Evolutionary conservation across 2,113 vertebrate species (phyloP).

Genomic region (Oceanites oceanicus): DNA sequence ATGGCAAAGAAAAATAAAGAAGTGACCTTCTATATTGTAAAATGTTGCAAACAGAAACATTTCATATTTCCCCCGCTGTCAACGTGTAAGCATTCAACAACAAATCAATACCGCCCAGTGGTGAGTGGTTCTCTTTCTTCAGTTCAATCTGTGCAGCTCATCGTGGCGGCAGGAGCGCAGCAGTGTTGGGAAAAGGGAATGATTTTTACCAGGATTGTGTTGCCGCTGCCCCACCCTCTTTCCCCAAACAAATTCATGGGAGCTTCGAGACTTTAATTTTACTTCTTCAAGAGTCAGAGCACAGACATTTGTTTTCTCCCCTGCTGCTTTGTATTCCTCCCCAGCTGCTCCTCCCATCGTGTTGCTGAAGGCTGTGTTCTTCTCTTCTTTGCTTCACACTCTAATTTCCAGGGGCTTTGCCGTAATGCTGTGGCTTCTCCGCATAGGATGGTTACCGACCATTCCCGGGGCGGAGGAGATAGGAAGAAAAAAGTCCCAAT

Average conservation of each 20-base stretch:
- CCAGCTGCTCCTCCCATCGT: background rate
- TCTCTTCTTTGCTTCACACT: background rate
- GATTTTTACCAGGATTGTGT: background rate
- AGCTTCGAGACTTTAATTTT: background rate
- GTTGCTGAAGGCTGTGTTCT: background rate
- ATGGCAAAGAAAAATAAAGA: background rate
- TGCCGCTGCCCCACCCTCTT: background rate
- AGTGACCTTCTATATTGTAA: background rate
- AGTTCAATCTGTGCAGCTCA: background rate
- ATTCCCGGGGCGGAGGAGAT: background rate
- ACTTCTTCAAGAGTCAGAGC: background rate
- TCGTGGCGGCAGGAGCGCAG: background rate
- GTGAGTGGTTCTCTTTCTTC: background rate
- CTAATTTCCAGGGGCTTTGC: background rate
- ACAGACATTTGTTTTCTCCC: background rate
- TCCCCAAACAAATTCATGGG: background rate
- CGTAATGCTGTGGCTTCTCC: background rate
- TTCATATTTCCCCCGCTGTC: background rate
- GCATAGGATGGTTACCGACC: background rate
- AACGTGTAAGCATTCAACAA: background rate
- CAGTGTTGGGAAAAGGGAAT: background rate
- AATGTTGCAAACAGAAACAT: background rate
- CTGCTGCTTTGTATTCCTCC: background rate
- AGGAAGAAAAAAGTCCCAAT: background rate
- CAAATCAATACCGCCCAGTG: background rate